These are phyloP conservation scores for Taphrorychus bicolor DNA, from an alignment of 2,888 invertebrate genomes.

Conservation along the genomic window DNA sequence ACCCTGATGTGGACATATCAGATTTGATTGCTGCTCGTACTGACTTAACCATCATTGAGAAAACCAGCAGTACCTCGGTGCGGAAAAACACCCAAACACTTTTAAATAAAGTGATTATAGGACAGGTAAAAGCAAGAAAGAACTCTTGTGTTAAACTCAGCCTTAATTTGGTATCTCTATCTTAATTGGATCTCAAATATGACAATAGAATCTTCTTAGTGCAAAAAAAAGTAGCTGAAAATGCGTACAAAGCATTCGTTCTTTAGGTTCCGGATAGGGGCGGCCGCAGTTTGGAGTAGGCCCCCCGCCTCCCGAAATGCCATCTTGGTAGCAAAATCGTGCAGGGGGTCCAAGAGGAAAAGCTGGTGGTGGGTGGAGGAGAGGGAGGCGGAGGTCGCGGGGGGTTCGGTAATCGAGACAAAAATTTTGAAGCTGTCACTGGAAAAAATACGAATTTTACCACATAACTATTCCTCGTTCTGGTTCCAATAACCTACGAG, in stretches of 20 bases:
- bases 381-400: too few species aligned
- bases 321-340: slow-evolving; percentile 83
- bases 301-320: slow-evolving; percentile 98
- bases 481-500: too few species aligned
- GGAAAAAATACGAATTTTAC: too few species aligned
- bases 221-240: too few species aligned
- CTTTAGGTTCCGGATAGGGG: slow-evolving; percentile 93
- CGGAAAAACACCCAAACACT: slow-evolving; percentile 84
- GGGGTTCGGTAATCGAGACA: slow-evolving; percentile 45
- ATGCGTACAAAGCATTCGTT: too few species aligned
- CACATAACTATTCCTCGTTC: too few species aligned
- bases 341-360: slow-evolving; percentile 50
- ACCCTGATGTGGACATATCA: slow-evolving; percentile 73
- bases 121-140: slow-evolving; percentile 71
- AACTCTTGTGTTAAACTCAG: too few species aligned
- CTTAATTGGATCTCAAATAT: too few species aligned
- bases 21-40: slow-evolving; percentile 86
- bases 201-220: too few species aligned
- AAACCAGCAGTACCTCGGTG: slow-evolving; percentile 87
- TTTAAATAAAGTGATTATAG: slow-evolving; percentile 90
- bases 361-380: slow-evolving; percentile 44
- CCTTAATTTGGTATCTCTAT: too few species aligned
- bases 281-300: slow-evolving; percentile 88
- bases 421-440: too few species aligned
- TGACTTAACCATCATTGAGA: slow-evolving; percentile 86